phyloP scores from a whole-genome alignment of 1,140 invertebrate genomes.

The Nilaparvata lugens region DNA sequence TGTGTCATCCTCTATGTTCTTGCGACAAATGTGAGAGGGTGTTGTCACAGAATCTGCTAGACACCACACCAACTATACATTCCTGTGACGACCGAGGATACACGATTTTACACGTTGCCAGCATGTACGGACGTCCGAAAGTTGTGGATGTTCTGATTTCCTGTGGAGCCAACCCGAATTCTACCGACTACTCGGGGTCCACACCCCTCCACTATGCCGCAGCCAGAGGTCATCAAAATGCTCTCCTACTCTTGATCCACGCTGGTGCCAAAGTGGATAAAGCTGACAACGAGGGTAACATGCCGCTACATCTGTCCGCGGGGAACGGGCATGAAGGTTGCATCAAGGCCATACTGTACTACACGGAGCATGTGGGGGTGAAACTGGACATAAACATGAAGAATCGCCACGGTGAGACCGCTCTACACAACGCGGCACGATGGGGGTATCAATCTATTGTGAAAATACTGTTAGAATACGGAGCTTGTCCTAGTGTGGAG shows the following conservation, averaged over 20 bases:
- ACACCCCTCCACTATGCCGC: conserved; percentile 68
- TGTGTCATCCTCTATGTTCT: conserved; percentile 70
- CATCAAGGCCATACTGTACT: conserved; percentile 75
- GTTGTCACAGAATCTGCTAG: conserved; percentile 41
- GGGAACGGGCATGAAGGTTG: conserved; percentile 69
- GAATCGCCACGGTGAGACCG: conserved; percentile 66
- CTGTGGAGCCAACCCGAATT: conserved; percentile 50
- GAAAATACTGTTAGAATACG: conserved; percentile 58
- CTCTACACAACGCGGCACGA: conserved; percentile 65
- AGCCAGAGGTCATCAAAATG: conserved; percentile 65
- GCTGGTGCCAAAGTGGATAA: conserved; percentile 47
- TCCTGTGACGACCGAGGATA: conserved; percentile 57
- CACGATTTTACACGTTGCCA: conserved; percentile 64
- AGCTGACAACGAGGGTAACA: conserved; percentile 61
- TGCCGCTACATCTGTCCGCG: conserved; percentile 61
- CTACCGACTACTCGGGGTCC: conserved; percentile 52
- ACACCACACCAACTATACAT: conserved; percentile 46
- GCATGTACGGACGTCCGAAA: conserved; percentile 55
- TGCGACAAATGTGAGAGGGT: conserved; percentile 62
- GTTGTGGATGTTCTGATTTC: conserved; percentile 60
- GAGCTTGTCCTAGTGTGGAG: conserved; percentile 45
- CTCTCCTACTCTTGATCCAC: conserved; percentile 57
- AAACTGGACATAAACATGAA: conserved; percentile 49
- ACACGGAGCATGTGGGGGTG: conserved; percentile 52
- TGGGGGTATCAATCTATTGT: conserved; percentile 72